Base-by-base conservation (phyloP, 2,888 invertebrate genomes). In the Schizotus pectinicornis region DNA sequence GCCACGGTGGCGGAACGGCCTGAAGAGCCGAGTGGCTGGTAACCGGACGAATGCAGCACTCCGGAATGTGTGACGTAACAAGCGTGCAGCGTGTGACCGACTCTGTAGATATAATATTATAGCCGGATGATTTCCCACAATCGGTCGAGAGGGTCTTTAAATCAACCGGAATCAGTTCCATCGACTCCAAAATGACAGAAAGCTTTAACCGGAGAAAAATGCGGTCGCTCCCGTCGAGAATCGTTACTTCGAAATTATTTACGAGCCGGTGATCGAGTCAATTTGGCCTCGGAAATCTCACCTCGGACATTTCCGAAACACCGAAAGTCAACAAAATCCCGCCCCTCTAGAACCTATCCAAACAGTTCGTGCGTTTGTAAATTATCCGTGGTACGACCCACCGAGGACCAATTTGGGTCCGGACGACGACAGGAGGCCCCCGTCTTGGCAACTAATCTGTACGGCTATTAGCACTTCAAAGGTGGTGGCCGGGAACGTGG, bases 41-140 rank as follows among this genome's bases (percentile, higher is more conserved):
- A 13, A 38, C 39, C 46, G 50, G 34, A 47, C 13, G 34, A 39
- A 8, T 13, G 12, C 5, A 2, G 8, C 57, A 59, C 59, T 55
- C 63, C 67, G 69, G 66, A 68, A 65, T 69, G 65, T 50, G 57
- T 69, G 68, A 70, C 69, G 68, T 69, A 67, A 68, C 41, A 13
- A 50, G 55, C 64, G 65, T 69, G 66, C 70, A 68, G 51, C 62
- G 64, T 65, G 64, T 67, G 67, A 68, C 65, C 66, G 65, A 68
- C 46, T 66, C 42, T 32, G 42, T 12, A n/a, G 14, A 47, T 35
- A 7, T 13, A 6, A 31, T 41, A 35, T 31, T 32, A 41, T 38
- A 3, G 31, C 11, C 39, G 31, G 32, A 38, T n/a, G 36, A 31
- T 34, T 52, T 41, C 42, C 41, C 7, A 14, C 33, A 36, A 6